Evolutionary conservation across 2,888 invertebrate genomes (phyloP).

Genomic region (Malthinus flaveolus): DNA sequence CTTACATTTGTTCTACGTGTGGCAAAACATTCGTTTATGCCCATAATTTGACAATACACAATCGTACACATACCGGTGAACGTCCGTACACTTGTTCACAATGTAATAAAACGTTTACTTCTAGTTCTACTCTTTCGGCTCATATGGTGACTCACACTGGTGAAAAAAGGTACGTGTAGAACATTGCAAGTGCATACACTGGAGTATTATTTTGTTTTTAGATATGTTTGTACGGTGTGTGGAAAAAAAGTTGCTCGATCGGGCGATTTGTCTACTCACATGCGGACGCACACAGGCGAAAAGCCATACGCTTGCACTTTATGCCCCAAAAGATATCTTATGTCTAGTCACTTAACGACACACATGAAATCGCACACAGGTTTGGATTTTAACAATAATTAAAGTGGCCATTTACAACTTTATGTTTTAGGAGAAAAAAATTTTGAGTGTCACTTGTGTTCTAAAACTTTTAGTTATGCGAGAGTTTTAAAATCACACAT

Average conservation of each 20-base stretch:
- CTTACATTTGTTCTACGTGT: constrained; percentile 45
- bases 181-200: neutral
- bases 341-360: constrained; percentile 45
- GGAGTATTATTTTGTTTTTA: constrained; percentile 27
- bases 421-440: constrained; percentile 37
- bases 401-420: neutral
- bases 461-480: constrained; percentile 34
- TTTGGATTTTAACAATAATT: constrained; percentile 16
- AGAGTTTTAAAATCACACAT: constrained; percentile 35
- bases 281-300: constrained; percentile 46
- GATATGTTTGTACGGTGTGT: constrained; percentile 44
- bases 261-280: constrained; percentile 44
- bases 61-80: constrained; percentile 46
- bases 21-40: constrained; percentile 46
- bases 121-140: constrained; percentile 38
- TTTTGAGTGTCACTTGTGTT: constrained; percentile 33
- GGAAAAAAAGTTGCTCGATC: constrained; percentile 45
- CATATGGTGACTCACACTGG: constrained; percentile 41
- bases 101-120: constrained; percentile 42
- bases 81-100: constrained; percentile 42
- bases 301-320: constrained; percentile 44
- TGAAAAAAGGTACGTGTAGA: constrained; percentile 34
- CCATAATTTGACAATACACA: constrained; percentile 45
- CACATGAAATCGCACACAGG: constrained; percentile 48
- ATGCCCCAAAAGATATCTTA: constrained; percentile 44